Evolutionary conservation across 1,140 invertebrate genomes (phyloP).

Genomic region (Leptopilina boulardi): DNA sequence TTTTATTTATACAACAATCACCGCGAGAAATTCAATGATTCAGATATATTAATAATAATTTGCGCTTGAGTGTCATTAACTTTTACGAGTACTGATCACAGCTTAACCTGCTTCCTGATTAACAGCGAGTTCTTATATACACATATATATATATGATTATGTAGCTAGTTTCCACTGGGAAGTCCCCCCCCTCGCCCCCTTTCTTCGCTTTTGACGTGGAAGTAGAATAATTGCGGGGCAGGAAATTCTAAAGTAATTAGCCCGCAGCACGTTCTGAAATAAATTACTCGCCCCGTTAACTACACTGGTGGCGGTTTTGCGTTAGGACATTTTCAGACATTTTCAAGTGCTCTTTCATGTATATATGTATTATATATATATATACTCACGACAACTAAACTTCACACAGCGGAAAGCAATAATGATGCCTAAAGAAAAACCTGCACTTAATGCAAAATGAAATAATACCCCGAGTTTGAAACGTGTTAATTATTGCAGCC

Average conservation of each 20-base stretch:
- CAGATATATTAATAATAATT: conserved; percentile 49
- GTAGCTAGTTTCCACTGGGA: conserved; percentile 21
- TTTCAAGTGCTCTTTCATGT: neutral
- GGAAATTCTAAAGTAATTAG: conserved; percentile 33
- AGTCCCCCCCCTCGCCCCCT: neutral
- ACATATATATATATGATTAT: neutral
- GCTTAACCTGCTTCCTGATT: conserved; percentile 13
- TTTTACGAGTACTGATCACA: conserved; percentile 35
- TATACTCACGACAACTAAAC: neutral
- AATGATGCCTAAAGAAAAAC: conserved; percentile 19
- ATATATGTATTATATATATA: neutral
- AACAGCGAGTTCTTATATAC: conserved; percentile 22
- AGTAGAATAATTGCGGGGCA: conserved; percentile 29
- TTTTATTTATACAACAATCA: neutral
- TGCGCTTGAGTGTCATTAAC: conserved; percentile 38
- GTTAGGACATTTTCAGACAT: conserved; percentile 28
- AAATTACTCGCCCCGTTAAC: conserved; percentile 23
- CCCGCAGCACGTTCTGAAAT: conserved; percentile 31
- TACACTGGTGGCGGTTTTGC: neutral
- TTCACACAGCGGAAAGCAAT: conserved; percentile 6
- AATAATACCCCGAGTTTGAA: conserved; percentile 12
- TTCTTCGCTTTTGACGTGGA: neutral
- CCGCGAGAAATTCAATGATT: conserved; percentile 35
- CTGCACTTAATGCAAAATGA: conserved; percentile 6
- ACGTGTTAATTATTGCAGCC: conserved; percentile 21